Evolutionary conservation across 2,888 invertebrate species (phyloP).

Genomic region (Hemithea aestivaria): DNA sequence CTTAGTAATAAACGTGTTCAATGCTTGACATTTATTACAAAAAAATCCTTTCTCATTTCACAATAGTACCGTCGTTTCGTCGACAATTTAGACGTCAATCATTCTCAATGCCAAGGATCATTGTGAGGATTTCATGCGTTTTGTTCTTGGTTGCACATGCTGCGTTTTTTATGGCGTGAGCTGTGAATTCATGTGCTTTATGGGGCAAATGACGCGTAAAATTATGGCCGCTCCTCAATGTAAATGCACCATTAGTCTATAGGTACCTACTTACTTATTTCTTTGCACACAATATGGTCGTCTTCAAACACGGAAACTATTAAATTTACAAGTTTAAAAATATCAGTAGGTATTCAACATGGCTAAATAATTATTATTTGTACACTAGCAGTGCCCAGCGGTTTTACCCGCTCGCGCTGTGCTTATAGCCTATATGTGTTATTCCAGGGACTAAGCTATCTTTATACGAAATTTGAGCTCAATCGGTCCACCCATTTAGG

Average conservation of each 20-base stretch:
- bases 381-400: too few relatives aligned
- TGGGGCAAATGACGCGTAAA: conserved; percentile 58
- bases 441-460: too few relatives aligned
- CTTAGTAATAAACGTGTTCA: conserved; percentile 30
- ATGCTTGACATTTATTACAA: conserved; percentile 44
- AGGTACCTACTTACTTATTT: too few relatives aligned
- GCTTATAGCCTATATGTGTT: too few relatives aligned
- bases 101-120: conserved; percentile 39
- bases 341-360: too few relatives aligned
- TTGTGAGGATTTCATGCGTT: conserved; percentile 49
- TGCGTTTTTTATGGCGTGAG: conserved; percentile 36
- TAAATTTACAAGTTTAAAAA: too few relatives aligned
- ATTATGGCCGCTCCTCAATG: conserved; percentile 52
- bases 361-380: too few relatives aligned
- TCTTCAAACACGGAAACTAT: too few relatives aligned
- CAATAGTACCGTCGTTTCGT: conserved; percentile 23
- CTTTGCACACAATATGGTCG: too few relatives aligned
- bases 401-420: too few relatives aligned
- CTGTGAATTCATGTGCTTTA: conserved; percentile 41
- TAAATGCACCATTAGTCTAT: conserved; percentile 21
- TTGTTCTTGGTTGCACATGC: conserved; percentile 32
- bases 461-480: too few relatives aligned
- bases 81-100: conserved; percentile 63
- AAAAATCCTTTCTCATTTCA: conserved; percentile 37
- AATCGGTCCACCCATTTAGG: too few relatives aligned